Evolutionary conservation across 1,140 invertebrate genomes (phyloP).

Genomic region (Drosophila hydei): DNA sequence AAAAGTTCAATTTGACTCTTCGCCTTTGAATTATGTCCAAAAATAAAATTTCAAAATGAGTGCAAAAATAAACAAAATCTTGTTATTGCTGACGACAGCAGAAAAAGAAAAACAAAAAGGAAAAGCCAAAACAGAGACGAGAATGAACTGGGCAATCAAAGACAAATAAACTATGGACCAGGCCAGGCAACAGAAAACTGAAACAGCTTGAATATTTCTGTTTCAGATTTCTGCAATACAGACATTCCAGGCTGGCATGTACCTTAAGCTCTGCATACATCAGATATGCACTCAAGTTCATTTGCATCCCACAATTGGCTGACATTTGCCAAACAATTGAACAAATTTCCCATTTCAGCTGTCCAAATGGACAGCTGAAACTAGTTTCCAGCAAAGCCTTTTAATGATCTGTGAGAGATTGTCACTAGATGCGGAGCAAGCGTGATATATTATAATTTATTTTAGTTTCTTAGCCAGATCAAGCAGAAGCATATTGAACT

Average conservation of each 20-base stretch:
- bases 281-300: not conserved
- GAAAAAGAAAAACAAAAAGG: slow-evolving; percentile 24
- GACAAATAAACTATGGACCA: slow-evolving; percentile 30
- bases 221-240: slow-evolving; percentile 33
- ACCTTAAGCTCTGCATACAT: no score
- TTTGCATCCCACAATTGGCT: slow-evolving; percentile 24
- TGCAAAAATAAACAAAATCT: slow-evolving; percentile 49
- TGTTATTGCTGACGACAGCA: slow-evolving; percentile 30
- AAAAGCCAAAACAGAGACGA: slow-evolving; percentile 28
- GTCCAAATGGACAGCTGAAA: slow-evolving; percentile 10
- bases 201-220: slow-evolving; percentile 6
- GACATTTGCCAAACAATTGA: slow-evolving; percentile 14
- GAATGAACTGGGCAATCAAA: slow-evolving; percentile 9
- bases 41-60: slow-evolving; percentile 13
- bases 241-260: slow-evolving; percentile 9
- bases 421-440: not conserved
- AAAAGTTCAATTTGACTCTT: slow-evolving; percentile 1
- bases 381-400: slow-evolving; percentile 4
- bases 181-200: not conserved
- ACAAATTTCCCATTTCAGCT: not conserved
- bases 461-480: not conserved
- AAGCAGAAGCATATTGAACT: no score
- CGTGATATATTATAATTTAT: not conserved
- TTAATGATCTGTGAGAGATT: slow-evolving; percentile 1
- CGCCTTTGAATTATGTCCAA: slow-evolving; percentile 55